Conservation (phyloP, 2,113 vertebrate species). For the Lepus timidus region DNA sequence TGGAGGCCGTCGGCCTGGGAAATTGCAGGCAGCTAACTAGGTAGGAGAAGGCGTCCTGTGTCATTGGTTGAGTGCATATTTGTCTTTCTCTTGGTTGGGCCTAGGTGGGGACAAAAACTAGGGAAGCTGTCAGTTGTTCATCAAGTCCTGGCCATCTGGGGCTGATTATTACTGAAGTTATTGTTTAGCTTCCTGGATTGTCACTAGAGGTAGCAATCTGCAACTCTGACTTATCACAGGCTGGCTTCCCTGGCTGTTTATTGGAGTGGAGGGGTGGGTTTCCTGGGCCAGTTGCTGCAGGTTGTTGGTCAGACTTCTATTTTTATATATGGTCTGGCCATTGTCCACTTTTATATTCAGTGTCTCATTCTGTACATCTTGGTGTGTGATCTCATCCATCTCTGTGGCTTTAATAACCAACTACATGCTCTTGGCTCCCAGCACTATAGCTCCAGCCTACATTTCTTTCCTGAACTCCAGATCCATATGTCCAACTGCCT, state of each 20-base stretch:
- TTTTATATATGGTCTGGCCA: not conserved
- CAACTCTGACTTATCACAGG: not conserved
- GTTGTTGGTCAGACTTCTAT: not conserved
- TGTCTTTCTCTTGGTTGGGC: not conserved
- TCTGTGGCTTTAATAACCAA: not conserved
- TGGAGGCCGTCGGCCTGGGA: not conserved
- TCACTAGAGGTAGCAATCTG: not conserved
- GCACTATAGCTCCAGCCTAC: not conserved
- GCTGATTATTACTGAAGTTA: not conserved
- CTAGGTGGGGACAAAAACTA: not conserved
- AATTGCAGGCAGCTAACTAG: not conserved
- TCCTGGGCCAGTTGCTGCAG: not conserved
- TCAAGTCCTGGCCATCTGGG: not conserved
- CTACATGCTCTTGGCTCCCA: not conserved
- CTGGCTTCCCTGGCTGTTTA: not conserved
- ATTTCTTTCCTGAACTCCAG: slow-evolving; percentile 44
- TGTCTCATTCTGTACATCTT: not conserved
- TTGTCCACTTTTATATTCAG: not conserved
- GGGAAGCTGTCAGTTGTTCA: not conserved
- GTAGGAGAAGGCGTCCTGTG: not conserved
- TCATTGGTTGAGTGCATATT: not conserved
- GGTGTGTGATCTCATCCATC: slow-evolving; percentile 10
- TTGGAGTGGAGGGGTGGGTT: not conserved
- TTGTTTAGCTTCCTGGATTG: not conserved
- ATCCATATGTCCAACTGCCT: not conserved